phyloP scores from a whole-genome alignment of 2,113 vertebrate species.

The Psophia crepitans region DNA sequence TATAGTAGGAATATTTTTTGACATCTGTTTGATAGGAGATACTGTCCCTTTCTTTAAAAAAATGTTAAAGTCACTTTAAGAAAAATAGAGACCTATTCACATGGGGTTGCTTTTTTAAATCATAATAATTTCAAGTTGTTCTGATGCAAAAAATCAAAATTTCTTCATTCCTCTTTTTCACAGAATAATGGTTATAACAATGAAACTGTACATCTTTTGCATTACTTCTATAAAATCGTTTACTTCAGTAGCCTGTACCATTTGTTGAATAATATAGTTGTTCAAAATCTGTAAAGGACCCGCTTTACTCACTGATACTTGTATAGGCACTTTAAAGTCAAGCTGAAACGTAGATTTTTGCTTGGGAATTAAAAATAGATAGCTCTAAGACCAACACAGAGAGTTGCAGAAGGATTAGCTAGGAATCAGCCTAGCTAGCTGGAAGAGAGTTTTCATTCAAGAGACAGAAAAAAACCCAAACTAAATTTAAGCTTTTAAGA shows the following conservation, averaged over 20 bases:
- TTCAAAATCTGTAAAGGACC: background rate
- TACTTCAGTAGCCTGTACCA: background rate
- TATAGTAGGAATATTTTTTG: background rate
- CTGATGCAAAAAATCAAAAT: background rate
- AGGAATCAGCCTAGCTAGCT: background rate
- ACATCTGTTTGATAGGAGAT: background rate
- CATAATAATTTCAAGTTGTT: background rate
- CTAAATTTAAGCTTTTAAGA: background rate
- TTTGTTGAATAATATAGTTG: background rate
- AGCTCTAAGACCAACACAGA: background rate
- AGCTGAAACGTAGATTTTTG: background rate
- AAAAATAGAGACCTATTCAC: background rate
- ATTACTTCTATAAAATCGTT: background rate
- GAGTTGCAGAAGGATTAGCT: background rate
- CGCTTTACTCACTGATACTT: background rate
- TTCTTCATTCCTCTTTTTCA: background rate
- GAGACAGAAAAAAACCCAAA: background rate
- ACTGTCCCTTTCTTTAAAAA: background rate
- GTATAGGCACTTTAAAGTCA: background rate
- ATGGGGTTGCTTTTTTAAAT: background rate
- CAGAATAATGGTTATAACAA: background rate
- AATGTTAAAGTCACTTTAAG: background rate
- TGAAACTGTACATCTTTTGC: background rate
- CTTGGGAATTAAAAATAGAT: background rate
- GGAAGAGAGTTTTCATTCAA: background rate